Percentiles rank a stretch among this genome's conserved stretches.
phyloP scores from a whole-genome alignment of 1,140 invertebrate genomes.

The Anoplophora glabripennis region DNA sequence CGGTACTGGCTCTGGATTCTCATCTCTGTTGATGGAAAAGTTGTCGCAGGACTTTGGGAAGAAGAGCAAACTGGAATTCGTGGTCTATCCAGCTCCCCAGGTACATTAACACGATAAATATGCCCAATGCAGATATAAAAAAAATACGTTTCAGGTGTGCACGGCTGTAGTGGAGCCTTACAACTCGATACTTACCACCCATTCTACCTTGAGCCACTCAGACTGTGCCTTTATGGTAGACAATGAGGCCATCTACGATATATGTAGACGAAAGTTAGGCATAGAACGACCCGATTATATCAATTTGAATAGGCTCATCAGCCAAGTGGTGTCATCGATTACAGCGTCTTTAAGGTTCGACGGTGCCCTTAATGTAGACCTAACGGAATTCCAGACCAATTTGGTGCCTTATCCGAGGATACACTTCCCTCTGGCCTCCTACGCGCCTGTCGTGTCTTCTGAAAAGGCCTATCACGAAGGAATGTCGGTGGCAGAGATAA shows the following conservation, averaged over 20 bases:
- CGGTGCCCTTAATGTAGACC: constrained; percentile 72
- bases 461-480: constrained; percentile 68
- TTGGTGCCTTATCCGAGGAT: constrained; percentile 68
- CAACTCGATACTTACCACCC: constrained; percentile 63
- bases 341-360: constrained; percentile 74
- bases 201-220: constrained; percentile 60
- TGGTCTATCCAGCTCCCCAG: constrained; percentile 79
- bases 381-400: constrained; percentile 77
- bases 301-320: constrained; percentile 63
- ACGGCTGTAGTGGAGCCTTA: constrained; percentile 72
- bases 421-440: constrained; percentile 69
- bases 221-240: constrained; percentile 66
- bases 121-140: neutral
- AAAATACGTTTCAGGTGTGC: constrained; percentile 34
- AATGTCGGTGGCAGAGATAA: constrained; percentile 50
- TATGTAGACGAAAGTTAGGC: constrained; percentile 62
- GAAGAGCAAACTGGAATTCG: constrained; percentile 74
- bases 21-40: constrained; percentile 74
- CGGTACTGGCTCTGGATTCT: constrained; percentile 84
- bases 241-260: constrained; percentile 72
- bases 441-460: constrained; percentile 62
- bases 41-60: constrained; percentile 72
- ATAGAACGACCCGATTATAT: constrained; percentile 63
- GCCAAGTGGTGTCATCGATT: constrained; percentile 73
- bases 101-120: constrained; percentile 54